Conservation (phyloP, 2,113 vertebrate genomes). For the Alligator sinensis region DNA sequence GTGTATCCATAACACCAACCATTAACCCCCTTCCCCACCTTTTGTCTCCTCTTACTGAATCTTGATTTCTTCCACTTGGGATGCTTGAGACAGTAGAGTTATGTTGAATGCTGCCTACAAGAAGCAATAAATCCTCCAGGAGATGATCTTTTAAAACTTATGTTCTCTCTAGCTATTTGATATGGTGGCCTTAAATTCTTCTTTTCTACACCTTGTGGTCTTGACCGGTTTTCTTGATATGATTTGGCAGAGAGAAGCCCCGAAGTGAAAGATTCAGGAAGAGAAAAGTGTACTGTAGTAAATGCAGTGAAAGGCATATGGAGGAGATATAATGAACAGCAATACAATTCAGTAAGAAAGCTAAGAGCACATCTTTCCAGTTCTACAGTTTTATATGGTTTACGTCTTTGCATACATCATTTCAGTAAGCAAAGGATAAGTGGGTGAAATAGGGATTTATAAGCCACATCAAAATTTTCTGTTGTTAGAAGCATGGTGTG, state of each 20-base stretch:
- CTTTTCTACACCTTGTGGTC: not conserved
- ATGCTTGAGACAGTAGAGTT: not conserved
- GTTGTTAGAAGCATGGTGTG: not conserved
- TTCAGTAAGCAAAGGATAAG: not conserved
- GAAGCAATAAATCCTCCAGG: not conserved
- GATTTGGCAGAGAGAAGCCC: not conserved
- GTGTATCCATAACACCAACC: not conserved
- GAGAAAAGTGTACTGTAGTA: too few species aligned
- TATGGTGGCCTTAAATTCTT: not conserved
- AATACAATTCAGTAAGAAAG: not conserved
- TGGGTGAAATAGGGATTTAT: not conserved
- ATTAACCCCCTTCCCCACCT: not conserved
- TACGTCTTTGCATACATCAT: not conserved
- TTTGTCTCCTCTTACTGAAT: not conserved
- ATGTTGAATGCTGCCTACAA: not conserved
- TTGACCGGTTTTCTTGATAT: not conserved
- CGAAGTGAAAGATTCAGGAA: too few species aligned
- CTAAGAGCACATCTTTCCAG: not conserved
- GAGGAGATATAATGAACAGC: not conserved
- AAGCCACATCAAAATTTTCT: not conserved
- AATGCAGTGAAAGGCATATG: not conserved
- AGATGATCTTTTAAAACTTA: not conserved
- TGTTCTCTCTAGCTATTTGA: not conserved
- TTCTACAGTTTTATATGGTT: not conserved
- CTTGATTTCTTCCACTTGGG: not conserved